phyloP scores from a whole-genome alignment of 2,888 invertebrate genomes.

The Lypha dubia region DNA sequence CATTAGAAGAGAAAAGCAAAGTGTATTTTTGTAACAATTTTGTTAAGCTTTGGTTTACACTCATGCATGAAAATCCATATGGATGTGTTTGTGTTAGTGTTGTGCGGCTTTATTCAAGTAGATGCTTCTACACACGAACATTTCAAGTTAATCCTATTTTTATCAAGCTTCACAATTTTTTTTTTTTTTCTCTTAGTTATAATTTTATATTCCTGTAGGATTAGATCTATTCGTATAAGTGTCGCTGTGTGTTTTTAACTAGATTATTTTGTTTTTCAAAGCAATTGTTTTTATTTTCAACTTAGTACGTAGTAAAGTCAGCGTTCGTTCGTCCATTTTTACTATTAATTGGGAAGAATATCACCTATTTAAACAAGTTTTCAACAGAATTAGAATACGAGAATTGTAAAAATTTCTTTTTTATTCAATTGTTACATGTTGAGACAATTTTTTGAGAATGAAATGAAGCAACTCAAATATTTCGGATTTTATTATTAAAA shows the following conservation, averaged over 20 bases:
- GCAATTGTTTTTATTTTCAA: conserved; percentile 45
- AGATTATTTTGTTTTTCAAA: conserved; percentile 11
- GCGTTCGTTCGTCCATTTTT: no score
- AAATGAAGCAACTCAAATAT: no score
- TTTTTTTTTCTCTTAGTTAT: conserved; percentile 1
- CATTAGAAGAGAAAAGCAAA: conserved; percentile 7
- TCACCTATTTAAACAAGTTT: no score
- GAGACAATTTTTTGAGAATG: no score
- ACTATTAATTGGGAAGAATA: no score
- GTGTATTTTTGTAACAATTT: conserved; percentile 23
- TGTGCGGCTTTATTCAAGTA: conserved; percentile 34
- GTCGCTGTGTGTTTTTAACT: conserved; percentile 47
- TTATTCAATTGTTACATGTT: no score
- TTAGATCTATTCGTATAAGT: conserved; percentile 61
- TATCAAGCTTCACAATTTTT: conserved; percentile 71
- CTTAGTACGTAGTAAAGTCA: conserved; percentile 16
- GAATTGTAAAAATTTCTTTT: no score
- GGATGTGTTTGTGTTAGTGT: conserved; percentile 9
- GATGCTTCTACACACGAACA: conserved; percentile 29
- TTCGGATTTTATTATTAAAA: no score
- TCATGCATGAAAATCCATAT: neutral
- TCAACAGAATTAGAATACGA: no score
- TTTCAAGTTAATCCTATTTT: conserved; percentile 67
- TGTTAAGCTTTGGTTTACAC: conserved; percentile 7
- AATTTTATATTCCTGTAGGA: conserved; percentile 61